Evolutionary conservation across 2,797 vertebrate species (phyloP), one percentile per base, ranked within the genome.

Genomic region (Pteronotus mesoamericanus): DNA sequence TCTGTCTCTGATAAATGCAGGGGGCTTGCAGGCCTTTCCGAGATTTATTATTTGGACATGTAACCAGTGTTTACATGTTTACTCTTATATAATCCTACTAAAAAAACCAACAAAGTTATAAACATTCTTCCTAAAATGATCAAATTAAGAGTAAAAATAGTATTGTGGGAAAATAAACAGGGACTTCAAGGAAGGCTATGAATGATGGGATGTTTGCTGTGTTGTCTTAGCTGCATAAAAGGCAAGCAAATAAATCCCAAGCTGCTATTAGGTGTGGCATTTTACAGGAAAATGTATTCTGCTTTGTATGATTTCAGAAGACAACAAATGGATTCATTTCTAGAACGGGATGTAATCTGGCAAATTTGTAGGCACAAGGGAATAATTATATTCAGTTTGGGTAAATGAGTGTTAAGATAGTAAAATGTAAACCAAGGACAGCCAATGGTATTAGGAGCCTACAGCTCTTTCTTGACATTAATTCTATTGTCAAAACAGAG

Each of bases 321-420:
- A 95, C 88, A 96, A 92, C n/a, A 94, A 96, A 86, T 86, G 66
- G 57, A 94, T 69, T 92, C 72, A 88, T 75, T 89, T 90, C 88
- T 92, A 68, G 64, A 59, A 92, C 16, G 66, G 68, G 78, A 96
- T 86, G 39, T 74, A 90, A 79, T 94, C 94, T 84, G 94, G 88
- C 10, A 86, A 91, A 94, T 95, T 64, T 94, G 83, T 78, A 86
- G 64, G 77, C 85, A 90, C 74, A 74, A 74, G 83, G n/a, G 92
- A 96, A 90, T 86, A 66, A 64, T 90, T 71, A 86, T 29, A 96
- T 91, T 89, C 74, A 75, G 64, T 95, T 88, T 94, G 46, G 51
- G 34, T 72, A 94, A 92, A 88, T 85, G 34, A 97, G 42, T 34
- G 12, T 84, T 79, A 88, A 88, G 69, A 55, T 18, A 68, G 48